A percentile compares a stretch with the other conserved stretches of the same genome.
Conservation (phyloP, 2,113 vertebrate species). For the Felis catus region DNA sequence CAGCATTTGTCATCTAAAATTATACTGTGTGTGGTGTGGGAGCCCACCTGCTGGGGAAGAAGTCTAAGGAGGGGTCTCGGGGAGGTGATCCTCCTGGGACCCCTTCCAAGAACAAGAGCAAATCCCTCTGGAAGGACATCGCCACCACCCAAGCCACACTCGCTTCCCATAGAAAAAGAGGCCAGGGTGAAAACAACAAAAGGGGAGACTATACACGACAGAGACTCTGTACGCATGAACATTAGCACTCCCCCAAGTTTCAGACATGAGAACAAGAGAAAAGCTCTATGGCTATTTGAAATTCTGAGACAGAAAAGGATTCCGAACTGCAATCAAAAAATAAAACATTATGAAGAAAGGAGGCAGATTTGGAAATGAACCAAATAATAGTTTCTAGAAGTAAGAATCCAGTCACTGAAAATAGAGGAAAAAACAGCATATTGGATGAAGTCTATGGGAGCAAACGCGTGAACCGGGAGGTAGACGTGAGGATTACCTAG, state of each 20-base stretch:
- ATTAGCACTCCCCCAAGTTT: accelerated
- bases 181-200: accelerated
- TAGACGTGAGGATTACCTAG: too few relatives aligned
- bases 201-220: accelerated
- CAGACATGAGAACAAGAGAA: not conserved
- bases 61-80: too few relatives aligned
- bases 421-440: not conserved
- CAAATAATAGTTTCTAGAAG: not conserved
- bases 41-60: too few relatives aligned
- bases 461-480: not conserved
- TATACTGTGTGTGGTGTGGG: accelerated
- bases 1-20: not conserved
- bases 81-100: not conserved
- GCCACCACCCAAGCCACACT: not conserved
- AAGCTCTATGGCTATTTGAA: accelerated
- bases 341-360: not conserved
- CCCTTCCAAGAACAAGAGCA: not conserved
- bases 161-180: accelerated
- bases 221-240: not conserved
- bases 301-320: not conserved
- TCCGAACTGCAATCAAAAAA: not conserved
- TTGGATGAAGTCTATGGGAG: not conserved
- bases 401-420: not conserved
- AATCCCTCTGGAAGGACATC: accelerated
- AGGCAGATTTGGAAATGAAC: not conserved